These are phyloP conservation scores for Aphelenchoides besseyi DNA, from an alignment of 1,140 invertebrate species.

Conservation along the genomic window DNA sequence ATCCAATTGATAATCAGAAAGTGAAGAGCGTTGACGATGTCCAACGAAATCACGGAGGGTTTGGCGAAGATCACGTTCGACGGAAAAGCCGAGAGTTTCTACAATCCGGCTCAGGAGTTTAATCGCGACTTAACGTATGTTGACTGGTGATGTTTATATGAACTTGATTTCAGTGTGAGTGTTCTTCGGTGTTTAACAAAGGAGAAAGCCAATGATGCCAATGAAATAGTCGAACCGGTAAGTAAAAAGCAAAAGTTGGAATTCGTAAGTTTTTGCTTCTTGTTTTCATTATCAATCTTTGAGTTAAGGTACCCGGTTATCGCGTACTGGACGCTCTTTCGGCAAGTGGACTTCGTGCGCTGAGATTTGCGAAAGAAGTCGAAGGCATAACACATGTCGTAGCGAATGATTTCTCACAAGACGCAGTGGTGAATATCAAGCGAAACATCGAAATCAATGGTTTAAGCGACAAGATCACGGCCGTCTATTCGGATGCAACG, in stretches of 20 bases:
- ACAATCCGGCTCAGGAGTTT: slow-evolving; percentile 62
- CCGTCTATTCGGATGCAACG: slow-evolving; percentile 78
- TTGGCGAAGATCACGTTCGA: slow-evolving; percentile 50
- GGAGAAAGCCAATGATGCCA: slow-evolving; percentile 18
- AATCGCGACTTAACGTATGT: slow-evolving; percentile 60
- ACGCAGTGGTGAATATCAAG: slow-evolving; percentile 80
- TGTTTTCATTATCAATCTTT: slow-evolving; percentile 21
- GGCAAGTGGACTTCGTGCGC: slow-evolving; percentile 87
- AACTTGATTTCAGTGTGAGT: slow-evolving; percentile 33
- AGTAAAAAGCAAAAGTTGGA: slow-evolving; percentile 42
- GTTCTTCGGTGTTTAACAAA: slow-evolving; percentile 32
- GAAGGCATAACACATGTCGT: slow-evolving; percentile 74
- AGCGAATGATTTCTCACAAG: slow-evolving; percentile 87
- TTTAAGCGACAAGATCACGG: slow-evolving; percentile 73
- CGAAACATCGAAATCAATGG: slow-evolving; percentile 77
- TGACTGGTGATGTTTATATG: not conserved
- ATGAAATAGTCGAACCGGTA: slow-evolving; percentile 26
- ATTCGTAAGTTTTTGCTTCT: slow-evolving; percentile 20
- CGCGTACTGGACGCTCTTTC: slow-evolving; percentile 85
- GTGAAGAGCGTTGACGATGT: not conserved
- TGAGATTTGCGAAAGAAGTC: slow-evolving; percentile 92
- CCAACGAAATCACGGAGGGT: slow-evolving; percentile 43
- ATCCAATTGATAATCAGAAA: not conserved
- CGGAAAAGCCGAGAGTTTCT: slow-evolving; percentile 45
- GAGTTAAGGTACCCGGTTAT: slow-evolving; percentile 30